Evolutionary conservation across 2,888 invertebrate species (phyloP), one percentile per base, ranked within the genome.

Genomic region (Hecatera dysodea): DNA sequence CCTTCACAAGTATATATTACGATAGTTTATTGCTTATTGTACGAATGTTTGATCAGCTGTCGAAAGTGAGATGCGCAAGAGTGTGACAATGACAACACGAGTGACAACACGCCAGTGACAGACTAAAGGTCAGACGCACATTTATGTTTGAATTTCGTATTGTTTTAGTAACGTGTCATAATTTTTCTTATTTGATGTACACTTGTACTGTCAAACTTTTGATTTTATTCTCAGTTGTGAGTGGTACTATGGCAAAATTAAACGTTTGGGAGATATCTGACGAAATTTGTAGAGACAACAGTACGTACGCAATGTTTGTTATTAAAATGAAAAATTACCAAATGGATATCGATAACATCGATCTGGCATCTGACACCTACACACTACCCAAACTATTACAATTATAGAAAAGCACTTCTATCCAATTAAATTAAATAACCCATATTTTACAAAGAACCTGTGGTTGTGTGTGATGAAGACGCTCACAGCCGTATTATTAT

Each of bases 11-110:
- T 42, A 52, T 68, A 56, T 62, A 66, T 80, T 72, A 72, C 76
- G 68, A 68, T 68, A 75, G 75, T 75, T 64, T 67, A 80, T 68
- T 72, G 68, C 80, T 77, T 71, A 86, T 85, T 82, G 84, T 85
- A 81, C 78, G 67, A 83, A 77, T 89, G 88, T 89, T 89, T 89
- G 83, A 79, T 83, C 88, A 89, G 87, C 86, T 89, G 89, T 84
- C 78, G 88, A 85, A 86, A 87, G 86, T 75, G 83, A 82, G 82
- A 80, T 79, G 77, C 66, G 67, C 72, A 74, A 39, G 73, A 71
- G 74, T 80, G 80, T 81, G 82, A 83, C 78, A 78, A 79, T 56
- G 36, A 36, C 56, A 22, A 56, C 56, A 36, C 56, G 56, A 36
- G 36, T 56, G 36, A 83, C 79, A 77, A 80, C 82, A 74, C 65